Percentiles rank a stretch among this genome's conserved stretches.
Conservation (phyloP, 2,797 vertebrate species). For the Trachops cirrhosus region DNA sequence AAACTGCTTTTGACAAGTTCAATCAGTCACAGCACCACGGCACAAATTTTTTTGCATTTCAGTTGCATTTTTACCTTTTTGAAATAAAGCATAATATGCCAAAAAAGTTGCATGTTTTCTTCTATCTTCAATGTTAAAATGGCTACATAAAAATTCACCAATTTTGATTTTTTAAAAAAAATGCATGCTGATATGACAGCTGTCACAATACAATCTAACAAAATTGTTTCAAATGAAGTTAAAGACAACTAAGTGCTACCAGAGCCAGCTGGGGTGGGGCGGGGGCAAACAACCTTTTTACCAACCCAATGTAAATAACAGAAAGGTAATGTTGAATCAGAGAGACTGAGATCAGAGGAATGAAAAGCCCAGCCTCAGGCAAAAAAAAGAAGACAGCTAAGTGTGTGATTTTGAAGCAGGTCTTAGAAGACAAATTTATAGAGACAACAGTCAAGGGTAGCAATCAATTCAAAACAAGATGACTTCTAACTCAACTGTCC, state of each 20-base stretch:
- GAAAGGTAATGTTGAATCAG: background rate
- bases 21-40: background rate
- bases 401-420: background rate
- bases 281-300: background rate
- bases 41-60: background rate
- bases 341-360: background rate
- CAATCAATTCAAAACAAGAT: background rate
- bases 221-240: background rate
- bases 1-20: background rate
- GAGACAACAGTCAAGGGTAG: background rate
- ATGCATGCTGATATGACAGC: background rate
- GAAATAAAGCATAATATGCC: background rate
- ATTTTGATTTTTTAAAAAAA: background rate
- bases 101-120: background rate
- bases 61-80: background rate
- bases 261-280: background rate
- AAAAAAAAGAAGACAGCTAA: background rate
- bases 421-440: background rate
- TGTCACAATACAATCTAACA: background rate
- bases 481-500: background rate
- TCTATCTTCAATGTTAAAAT: background rate
- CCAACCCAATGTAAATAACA: slow-evolving; percentile 23
- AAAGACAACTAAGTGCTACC: background rate
- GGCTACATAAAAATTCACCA: background rate
- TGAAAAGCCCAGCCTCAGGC: background rate